Evolutionary conservation across 2,797 vertebrate species (phyloP).

Genomic region (Sphenodon punctatus): DNA sequence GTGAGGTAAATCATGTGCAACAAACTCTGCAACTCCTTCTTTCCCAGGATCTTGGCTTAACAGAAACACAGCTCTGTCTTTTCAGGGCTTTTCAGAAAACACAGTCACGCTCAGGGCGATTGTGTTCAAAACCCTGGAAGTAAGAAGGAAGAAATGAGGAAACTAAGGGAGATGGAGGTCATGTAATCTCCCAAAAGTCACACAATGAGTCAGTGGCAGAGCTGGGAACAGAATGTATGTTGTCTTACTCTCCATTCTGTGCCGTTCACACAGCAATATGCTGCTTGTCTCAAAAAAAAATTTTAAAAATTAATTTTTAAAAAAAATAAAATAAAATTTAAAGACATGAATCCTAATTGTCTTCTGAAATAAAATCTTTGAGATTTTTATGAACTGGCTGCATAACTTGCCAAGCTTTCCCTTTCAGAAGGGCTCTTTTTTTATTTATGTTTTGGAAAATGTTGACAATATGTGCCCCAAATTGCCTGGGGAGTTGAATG

Average conservation of each 20-base stretch:
- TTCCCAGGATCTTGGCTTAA: no score
- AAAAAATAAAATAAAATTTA: no score
- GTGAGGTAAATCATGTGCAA: no score
- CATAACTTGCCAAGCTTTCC: background rate
- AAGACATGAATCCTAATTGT: no score
- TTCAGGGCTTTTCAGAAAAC: no score
- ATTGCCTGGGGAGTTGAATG: background rate
- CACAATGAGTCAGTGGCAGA: background rate
- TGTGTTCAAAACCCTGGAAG: background rate
- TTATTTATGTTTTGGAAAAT: no score
- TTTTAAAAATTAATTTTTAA: no score
- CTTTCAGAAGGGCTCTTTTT: no score
- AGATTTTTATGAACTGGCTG: background rate
- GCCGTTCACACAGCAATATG: background rate
- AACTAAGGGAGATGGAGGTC: background rate
- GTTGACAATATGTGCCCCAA: no score
- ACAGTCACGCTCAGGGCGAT: no score
- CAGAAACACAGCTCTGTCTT: no score
- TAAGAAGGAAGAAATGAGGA: background rate
- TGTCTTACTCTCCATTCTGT: background rate
- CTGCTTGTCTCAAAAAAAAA: background rate
- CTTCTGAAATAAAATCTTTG: background rate
- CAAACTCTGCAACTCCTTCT: no score
- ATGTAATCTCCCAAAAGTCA: background rate
- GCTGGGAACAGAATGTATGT: accelerated